A percentile compares a stretch with the other conserved stretches of the same genome.
These are phyloP conservation scores for Suillia variegata DNA, from an alignment of 2,888 invertebrate species.

Conservation along the genomic window DNA sequence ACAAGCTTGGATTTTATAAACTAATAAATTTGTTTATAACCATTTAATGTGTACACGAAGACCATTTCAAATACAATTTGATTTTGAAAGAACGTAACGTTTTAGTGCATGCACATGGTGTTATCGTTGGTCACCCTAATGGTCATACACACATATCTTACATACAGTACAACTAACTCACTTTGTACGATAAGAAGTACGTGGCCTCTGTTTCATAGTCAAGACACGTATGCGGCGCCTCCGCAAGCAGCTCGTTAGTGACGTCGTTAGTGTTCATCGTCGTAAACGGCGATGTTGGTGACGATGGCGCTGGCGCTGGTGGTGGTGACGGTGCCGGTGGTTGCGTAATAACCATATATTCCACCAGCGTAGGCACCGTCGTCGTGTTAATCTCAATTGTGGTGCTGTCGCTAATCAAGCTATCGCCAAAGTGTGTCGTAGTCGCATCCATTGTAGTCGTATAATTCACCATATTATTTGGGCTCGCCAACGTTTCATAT, in stretches of 20 bases:
- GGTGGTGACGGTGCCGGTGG: no score
- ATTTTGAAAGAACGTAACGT: constrained; percentile 17
- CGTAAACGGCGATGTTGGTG: constrained; percentile 21
- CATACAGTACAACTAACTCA: constrained; percentile 54
- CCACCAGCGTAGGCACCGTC: constrained; percentile 42
- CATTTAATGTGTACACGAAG: constrained; percentile 14
- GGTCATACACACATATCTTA: not conserved
- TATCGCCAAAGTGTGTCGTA: no score
- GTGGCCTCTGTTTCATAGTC: constrained; percentile 83
- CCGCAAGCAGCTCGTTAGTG: constrained; percentile 31
- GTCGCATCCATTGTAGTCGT: constrained; percentile 3
- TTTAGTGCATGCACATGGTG: constrained; percentile 6
- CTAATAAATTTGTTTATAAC: no score
- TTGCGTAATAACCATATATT: constrained; percentile 49
- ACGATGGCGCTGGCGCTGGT: no score
- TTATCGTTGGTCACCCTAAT: not conserved
- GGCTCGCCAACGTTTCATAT: not conserved
- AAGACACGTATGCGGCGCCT: constrained; percentile 74
- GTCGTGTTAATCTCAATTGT: constrained; percentile 45
- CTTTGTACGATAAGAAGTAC: constrained; percentile 84
- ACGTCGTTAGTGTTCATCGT: constrained; percentile 11
- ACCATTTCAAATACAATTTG: constrained; percentile 22
- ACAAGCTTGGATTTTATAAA: no score
- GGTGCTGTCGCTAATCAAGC: not conserved
- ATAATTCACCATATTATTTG: constrained; percentile 5